phyloP scores from a whole-genome alignment of 2,113 vertebrate species.

The Mungos mungo region DNA sequence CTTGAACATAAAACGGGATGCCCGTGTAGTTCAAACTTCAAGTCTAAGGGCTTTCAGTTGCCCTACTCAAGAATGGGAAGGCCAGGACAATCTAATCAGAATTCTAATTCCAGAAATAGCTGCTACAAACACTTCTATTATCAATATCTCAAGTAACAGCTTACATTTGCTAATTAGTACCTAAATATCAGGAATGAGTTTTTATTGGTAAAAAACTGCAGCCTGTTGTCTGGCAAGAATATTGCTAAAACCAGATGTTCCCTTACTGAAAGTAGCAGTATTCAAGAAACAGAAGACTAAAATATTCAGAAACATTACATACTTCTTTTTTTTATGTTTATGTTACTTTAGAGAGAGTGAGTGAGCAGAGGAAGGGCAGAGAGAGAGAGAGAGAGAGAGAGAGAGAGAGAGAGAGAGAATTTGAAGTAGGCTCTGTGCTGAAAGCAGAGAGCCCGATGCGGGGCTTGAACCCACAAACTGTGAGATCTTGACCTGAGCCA shows the following conservation, averaged over 20 bases:
- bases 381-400: no score
- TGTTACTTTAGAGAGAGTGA: no score
- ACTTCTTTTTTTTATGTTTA: not conserved
- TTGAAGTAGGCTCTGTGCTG: no score
- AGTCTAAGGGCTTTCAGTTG: not conserved
- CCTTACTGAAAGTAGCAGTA: not conserved
- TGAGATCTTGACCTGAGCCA: no score
- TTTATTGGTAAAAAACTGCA: not conserved
- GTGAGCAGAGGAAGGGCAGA: no score
- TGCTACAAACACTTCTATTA: not conserved
- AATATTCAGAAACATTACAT: not conserved
- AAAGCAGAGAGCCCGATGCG: no score
- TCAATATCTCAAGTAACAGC: not conserved
- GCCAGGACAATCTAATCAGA: not conserved
- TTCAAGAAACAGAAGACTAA: not conserved
- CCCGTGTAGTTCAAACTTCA: not conserved
- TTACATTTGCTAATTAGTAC: not conserved
- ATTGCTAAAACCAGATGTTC: not conserved
- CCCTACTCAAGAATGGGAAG: not conserved
- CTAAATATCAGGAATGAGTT: constrained; percentile 9
- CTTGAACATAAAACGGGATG: not conserved
- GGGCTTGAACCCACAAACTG: no score
- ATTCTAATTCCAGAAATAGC: not conserved
- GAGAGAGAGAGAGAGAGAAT: no score
- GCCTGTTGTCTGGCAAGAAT: not conserved